Conservation (phyloP, 2,113 vertebrate genomes). For the Pituophis catenifer region DNA sequence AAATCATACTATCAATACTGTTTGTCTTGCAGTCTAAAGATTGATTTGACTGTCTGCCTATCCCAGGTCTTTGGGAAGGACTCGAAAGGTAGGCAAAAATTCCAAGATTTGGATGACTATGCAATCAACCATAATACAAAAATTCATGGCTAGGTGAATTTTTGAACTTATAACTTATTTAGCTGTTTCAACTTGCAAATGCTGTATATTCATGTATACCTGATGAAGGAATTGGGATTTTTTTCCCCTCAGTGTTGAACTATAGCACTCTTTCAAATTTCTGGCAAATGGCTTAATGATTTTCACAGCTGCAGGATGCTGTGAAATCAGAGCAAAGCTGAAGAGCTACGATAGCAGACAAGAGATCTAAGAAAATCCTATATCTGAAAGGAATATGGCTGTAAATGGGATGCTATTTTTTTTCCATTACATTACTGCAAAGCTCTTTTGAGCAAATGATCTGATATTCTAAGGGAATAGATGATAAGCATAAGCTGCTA, state of each 20-base stretch:
- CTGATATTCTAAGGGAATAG: conserved; percentile 29
- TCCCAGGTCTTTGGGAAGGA: background rate
- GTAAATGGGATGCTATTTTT: conserved; percentile 28
- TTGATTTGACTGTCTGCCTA: background rate
- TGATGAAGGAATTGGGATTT: conserved; percentile 45
- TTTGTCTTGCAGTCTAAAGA: background rate
- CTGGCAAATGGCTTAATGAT: conserved; percentile 11
- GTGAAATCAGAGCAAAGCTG: conserved; percentile 18
- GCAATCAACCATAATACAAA: background rate
- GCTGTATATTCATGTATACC: conserved; percentile 39
- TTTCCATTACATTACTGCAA: conserved; percentile 31
- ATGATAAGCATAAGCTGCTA: background rate
- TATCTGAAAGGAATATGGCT: conserved; percentile 47
- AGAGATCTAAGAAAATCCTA: conserved; percentile 35
- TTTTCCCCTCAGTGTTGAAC: background rate
- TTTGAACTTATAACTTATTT: background rate
- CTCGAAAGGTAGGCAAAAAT: background rate
- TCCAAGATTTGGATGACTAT: background rate
- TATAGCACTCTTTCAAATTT: conserved; percentile 3
- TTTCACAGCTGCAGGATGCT: background rate
- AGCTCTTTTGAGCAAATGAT: conserved; percentile 45
- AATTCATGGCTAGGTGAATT: background rate
- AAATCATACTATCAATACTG: background rate
- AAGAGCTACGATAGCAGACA: conserved; percentile 32
- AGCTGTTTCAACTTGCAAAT: background rate